Conservation (phyloP, 2,113 vertebrate genomes). For the Hippocampus mohnikei region DNA sequence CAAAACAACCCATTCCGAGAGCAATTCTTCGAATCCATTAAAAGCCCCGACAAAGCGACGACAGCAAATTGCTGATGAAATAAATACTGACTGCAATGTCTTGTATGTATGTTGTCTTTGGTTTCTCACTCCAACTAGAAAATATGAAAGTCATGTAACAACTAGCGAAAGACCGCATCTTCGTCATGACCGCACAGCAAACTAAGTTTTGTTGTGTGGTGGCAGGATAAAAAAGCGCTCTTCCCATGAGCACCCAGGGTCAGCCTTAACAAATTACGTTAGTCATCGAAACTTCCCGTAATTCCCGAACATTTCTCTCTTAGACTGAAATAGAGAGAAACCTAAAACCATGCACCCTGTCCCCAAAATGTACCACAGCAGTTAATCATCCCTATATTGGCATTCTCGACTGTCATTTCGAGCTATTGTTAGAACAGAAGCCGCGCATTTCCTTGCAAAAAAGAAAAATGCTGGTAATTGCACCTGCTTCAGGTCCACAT, state of each 20-base stretch:
- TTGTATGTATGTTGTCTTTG: background rate
- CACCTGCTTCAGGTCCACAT: constrained; percentile 23
- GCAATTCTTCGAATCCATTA: no score
- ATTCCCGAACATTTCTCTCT: background rate
- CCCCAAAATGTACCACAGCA: background rate
- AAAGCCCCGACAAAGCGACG: background rate
- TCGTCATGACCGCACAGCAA: constrained; percentile 8
- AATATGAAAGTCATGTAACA: background rate
- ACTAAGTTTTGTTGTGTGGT: background rate
- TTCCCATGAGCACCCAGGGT: background rate
- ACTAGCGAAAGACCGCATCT: background rate
- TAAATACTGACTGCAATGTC: background rate
- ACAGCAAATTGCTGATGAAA: background rate
- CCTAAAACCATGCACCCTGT: background rate
- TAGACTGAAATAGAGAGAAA: background rate
- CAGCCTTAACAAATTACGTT: background rate
- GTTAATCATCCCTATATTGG: background rate
- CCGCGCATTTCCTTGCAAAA: background rate
- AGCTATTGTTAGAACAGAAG: background rate
- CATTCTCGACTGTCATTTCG: background rate
- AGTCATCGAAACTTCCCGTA: background rate
- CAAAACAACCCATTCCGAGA: background rate
- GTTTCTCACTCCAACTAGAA: background rate
- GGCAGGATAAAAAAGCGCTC: background rate
- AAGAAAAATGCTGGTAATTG: constrained; percentile 11